Percentiles rank a stretch among this genome's conserved stretches.
phyloP scores from a whole-genome alignment of 1,140 invertebrate genomes.

The Stenopsyche tienmushanensis region DNA sequence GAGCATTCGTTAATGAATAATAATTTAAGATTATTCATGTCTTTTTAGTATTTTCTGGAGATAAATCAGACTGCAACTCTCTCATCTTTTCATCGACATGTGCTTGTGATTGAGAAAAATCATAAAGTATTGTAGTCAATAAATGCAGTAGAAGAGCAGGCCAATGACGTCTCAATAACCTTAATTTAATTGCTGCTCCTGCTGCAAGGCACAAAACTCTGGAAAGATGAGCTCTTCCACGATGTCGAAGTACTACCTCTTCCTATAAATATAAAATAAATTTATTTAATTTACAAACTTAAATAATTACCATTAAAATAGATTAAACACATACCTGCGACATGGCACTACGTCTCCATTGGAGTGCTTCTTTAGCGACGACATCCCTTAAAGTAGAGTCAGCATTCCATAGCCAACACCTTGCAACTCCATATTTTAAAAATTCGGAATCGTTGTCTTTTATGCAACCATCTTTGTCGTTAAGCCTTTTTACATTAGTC shows the following conservation, averaged over 20 bases:
- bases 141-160: constrained; percentile 71
- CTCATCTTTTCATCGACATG: constrained; percentile 68
- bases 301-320: not conserved
- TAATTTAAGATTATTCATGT: no score
- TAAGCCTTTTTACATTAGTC: constrained; percentile 6
- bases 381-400: constrained; percentile 75
- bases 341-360: constrained; percentile 68
- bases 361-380: constrained; percentile 83
- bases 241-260: constrained; percentile 67
- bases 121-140: constrained; percentile 70
- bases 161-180: constrained; percentile 72
- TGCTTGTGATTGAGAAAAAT: constrained; percentile 73
- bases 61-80: constrained; percentile 16
- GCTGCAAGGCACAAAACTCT: constrained; percentile 68
- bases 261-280: constrained; percentile 55
- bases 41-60: not conserved
- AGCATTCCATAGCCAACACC: constrained; percentile 71
- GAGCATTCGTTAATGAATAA: no score
- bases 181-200: constrained; percentile 72
- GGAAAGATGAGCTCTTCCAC: constrained; percentile 66
- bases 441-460: constrained; percentile 12
- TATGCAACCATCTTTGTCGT: constrained; percentile 13
- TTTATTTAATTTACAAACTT: not conserved
- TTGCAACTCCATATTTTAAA: constrained; percentile 54
- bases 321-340: constrained; percentile 56